Evolutionary conservation across 2,797 vertebrate species (phyloP).

Genomic region (Eupleurogrammus muticus): DNA sequence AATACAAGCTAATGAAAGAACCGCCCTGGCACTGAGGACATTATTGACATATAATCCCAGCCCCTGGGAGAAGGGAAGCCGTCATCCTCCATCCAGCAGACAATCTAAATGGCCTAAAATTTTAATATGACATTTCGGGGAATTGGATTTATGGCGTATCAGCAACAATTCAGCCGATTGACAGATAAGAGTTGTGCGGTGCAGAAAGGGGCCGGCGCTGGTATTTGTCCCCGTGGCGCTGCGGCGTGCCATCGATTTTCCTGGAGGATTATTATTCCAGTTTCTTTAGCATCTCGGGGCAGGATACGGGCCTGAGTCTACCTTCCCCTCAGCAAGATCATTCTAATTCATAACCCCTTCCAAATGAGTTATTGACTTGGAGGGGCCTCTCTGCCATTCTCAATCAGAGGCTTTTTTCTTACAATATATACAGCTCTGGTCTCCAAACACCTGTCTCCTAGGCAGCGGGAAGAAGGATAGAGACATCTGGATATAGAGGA

Average conservation of each 20-base stretch:
- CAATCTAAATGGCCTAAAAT: constrained; percentile 69
- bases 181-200: constrained; percentile 53
- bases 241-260: constrained; percentile 77
- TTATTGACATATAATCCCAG: constrained; percentile 72
- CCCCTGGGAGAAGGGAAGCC: constrained; percentile 54
- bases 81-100: constrained; percentile 55
- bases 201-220: constrained; percentile 31
- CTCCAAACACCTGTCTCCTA: constrained; percentile 47
- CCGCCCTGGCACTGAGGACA: constrained; percentile 54
- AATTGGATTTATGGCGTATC: constrained; percentile 76
- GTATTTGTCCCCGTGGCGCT: constrained; percentile 55
- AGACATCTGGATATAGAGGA: constrained; percentile 35
- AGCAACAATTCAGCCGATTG: constrained; percentile 69
- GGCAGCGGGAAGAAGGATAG: constrained; percentile 8
- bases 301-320: constrained; percentile 64
- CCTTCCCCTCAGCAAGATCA: constrained; percentile 81
- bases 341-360: constrained; percentile 81
- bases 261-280: constrained; percentile 78
- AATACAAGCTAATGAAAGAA: constrained; percentile 71
- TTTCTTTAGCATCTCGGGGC: constrained; percentile 65
- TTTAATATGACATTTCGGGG: constrained; percentile 74
- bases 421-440: constrained; percentile 33
- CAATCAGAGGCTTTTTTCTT: constrained; percentile 63
- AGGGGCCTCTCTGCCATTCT: constrained; percentile 60
- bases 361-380: constrained; percentile 84